Base-by-base conservation (phyloP, 2,888 invertebrate genomes). In the Metacarcinus magister region DNA sequence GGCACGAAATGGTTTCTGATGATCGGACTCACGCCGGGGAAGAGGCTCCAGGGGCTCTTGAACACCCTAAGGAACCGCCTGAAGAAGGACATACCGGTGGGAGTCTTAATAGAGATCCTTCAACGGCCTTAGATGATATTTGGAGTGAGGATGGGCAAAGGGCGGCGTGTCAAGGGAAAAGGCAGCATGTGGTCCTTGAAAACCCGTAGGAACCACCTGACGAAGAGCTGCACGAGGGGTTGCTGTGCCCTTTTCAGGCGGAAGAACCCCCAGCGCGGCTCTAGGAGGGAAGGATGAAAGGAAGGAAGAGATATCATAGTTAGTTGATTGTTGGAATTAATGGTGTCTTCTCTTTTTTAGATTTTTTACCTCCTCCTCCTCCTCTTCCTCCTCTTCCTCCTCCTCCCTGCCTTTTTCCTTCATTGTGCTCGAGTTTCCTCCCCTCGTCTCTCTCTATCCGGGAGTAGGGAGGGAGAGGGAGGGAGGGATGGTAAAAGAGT, bases 251-350 rank as follows among this genome's bases (percentile, higher is more conserved):
- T 67, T 67, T 48, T 48, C 48, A 48, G 13, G 48, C 48, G 48
- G 48, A 48, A 48, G 48, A 48, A 48, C n/a, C 67, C 67, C 19
- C 67, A 67, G 19, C 67, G 19, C n/a, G n/a, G 67, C 67, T 2
- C 67, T 67, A 8, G 67, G 23, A 67, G 67, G 67, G 67, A 67
- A 67, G 67, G 67, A 93, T 67, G 93, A 95, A 95, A 93, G 93
- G 90, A 43, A 90, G 90, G 95, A 93, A 48, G 95, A 95, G 89
- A 90, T 93, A 93, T 95, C 95, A 93, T 93, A 95, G 95, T 93
- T 93, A 95, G 95, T 89, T 95, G 95, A 94, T 93, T 95, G 95
- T 95, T 90, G 87, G n/a, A 94, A 95, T 95, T 95, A 95, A 95
- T 95, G 95, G 92, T 95, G 67, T 92, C 54, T 48, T 10, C 19